phyloP scores from a whole-genome alignment of 2,888 invertebrate genomes.

The Conus canariensis region DNA sequence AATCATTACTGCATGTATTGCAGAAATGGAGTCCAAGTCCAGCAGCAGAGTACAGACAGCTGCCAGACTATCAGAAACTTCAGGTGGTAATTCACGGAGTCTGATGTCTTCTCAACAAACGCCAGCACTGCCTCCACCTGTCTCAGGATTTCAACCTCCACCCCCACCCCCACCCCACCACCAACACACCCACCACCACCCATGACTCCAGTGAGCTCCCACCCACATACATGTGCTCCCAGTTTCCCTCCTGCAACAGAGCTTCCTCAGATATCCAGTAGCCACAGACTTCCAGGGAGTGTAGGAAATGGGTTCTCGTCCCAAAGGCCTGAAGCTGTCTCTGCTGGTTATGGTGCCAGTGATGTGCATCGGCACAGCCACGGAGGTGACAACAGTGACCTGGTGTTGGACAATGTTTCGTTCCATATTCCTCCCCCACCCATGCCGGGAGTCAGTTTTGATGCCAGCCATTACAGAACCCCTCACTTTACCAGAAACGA shows the following conservation, averaged over 20 bases:
- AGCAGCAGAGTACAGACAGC: background rate
- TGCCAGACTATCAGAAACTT: background rate
- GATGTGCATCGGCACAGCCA: background rate
- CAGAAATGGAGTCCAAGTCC: constrained; percentile 20
- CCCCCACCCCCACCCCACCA: background rate
- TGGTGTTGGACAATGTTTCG: background rate
- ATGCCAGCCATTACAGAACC: constrained; percentile 18
- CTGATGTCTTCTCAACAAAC: constrained; percentile 1
- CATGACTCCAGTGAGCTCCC: background rate
- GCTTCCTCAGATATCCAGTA: background rate
- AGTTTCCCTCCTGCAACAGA: background rate
- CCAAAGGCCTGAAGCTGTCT: background rate
- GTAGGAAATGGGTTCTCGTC: background rate
- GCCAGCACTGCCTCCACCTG: background rate
- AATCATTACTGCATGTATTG: background rate
- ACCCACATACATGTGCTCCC: background rate
- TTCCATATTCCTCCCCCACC: constrained; percentile 20
- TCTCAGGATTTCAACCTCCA: background rate
- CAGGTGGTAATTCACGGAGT: background rate
- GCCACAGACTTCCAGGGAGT: background rate
- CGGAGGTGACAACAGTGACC: background rate
- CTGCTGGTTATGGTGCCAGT: background rate
- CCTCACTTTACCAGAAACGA: constrained; percentile 32
- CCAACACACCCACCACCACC: constrained; percentile 1
- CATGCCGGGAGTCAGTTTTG: constrained; percentile 11